Evolutionary conservation across 2,797 vertebrate species (phyloP), one percentile per base, ranked within the genome.

Genomic region (Rousettus madagascariensis): DNA sequence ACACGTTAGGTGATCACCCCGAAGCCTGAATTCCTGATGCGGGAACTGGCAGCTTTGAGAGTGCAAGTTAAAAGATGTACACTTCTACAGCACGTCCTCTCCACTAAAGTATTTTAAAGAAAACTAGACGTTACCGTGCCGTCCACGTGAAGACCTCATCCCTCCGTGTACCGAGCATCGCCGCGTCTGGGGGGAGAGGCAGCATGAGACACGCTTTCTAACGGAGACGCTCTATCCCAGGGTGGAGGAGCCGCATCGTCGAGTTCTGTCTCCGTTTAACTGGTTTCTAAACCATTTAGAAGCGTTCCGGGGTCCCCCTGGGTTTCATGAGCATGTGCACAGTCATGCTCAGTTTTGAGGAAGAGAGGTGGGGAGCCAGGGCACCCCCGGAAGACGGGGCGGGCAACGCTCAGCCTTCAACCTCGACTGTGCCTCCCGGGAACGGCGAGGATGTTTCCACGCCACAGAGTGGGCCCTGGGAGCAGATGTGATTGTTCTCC

Each of bases 1-100:
- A 95, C 75, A 94, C 19, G 51, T 26, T 63, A 93, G 75, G 28
- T 79, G 83, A 94, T 90, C 65, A 61, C 55, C 49, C 71, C 53
- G 4, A 90, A 91, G 75, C 80, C 30, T 75, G 83, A 95, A 80
- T 87, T 96, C 74, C 89, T 38, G 68, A 86, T 78, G 51, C 80
- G 80, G 61, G 33, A 75, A 63, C 6, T 85, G 75, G 55, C 51
- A 85, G 69, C 11, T 71, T 33, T 61, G 19, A 12, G 20, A 38
- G 20, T 33, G 46, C 3, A n/a, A 28, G 79, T 90, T 90, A 22
- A 92, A 92, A 80, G 46, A 86, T 49, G 30, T 57, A 53, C 30
- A 63, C 63, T 63, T 43, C 55, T 63, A 43, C 28, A 53, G 57
- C 55, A 55, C 26, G 28, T 28, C 74, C 3, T n/a, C 68, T 22